Evolutionary conservation across 2,113 vertebrate genomes (phyloP), one percentile per base, ranked within the genome.

Genomic region (Scopus umbretta): DNA sequence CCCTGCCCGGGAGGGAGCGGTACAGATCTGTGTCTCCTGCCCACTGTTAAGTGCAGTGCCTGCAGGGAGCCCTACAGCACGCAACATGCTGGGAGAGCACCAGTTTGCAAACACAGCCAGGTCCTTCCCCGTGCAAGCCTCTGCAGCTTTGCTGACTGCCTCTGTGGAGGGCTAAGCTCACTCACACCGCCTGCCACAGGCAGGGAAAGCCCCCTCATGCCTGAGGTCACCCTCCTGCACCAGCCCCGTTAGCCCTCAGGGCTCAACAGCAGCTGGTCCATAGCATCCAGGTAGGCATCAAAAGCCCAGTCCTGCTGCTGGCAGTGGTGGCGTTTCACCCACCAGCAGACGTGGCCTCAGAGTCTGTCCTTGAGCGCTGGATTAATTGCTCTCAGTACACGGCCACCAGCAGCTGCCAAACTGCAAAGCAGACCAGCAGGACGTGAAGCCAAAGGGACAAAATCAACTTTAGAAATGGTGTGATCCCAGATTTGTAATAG

Each of bases 41-140:
- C 10, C 34, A 21, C 12, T 1, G 0, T 8, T 42, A 65, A 40
- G 10, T 11, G 23, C 11, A 5, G 5, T 18, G 27, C 22, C 23
- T 1, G 0, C 32, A 36, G 13, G 34, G 61, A 52, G 9, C 49
- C 59, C 47, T 30, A 8, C 0, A 1, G 49, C 26, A 26, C 0
- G 3, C 17, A 30, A 9, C 0, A 0, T 5, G 18, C 74, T 67
- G 13, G 20, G 32, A 74, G 10, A 50, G 36, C 11, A 52, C 14
- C n/a, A 43, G 11, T n/a, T 49, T 34, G 38, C 22, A 78, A 76
- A n/a, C 22, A 16, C 4, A 30, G 27, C 10, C 59, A 70, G 13
- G 32, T 89, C 43, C 53, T 85, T 72, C 43, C 8, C 11, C 1
- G 0, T 40, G 20, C n/a, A 82, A 59, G 65, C 7, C 20, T 79